phyloP scores from a whole-genome alignment of 1,140 invertebrate genomes.

The Eriocheir sinensis region DNA sequence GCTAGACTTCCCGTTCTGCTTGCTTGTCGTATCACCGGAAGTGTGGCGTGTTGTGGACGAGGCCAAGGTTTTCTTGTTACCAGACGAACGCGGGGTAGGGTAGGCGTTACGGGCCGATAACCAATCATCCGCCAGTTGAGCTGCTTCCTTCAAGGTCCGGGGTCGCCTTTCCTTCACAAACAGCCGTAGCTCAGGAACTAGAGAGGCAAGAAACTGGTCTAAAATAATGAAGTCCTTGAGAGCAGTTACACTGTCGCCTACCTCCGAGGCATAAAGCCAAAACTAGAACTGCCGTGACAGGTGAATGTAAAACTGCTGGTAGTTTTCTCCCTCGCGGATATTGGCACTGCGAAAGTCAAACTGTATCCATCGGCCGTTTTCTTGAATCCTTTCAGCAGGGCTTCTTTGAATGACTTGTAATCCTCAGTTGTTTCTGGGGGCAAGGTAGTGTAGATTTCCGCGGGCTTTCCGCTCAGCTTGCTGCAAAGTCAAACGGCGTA shows the following conservation, averaged over 20 bases:
- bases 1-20: too few relatives aligned
- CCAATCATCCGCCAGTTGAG: too few relatives aligned
- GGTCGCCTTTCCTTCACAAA: too few relatives aligned
- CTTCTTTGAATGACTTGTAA: not conserved
- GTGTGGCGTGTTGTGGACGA: not conserved
- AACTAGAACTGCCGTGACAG: not conserved
- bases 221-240: not conserved
- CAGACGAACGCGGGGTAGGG: too few relatives aligned
- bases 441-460: not conserved
- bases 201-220: not conserved
- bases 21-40: too few relatives aligned
- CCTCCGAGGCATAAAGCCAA: not conserved
- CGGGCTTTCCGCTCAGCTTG: not conserved
- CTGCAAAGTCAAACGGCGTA: not conserved
- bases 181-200: not conserved
- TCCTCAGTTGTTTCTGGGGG: not conserved
- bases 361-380: not conserved
- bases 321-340: not conserved
- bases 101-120: too few relatives aligned
- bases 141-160: too few relatives aligned
- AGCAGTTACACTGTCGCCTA: not conserved
- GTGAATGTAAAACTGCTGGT: not conserved
- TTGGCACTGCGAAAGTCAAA: not conserved
- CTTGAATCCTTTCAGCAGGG: not conserved
- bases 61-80: too few relatives aligned